Evolutionary conservation across 1,140 invertebrate genomes (phyloP).

Genomic region (Scylla paramamosain): DNA sequence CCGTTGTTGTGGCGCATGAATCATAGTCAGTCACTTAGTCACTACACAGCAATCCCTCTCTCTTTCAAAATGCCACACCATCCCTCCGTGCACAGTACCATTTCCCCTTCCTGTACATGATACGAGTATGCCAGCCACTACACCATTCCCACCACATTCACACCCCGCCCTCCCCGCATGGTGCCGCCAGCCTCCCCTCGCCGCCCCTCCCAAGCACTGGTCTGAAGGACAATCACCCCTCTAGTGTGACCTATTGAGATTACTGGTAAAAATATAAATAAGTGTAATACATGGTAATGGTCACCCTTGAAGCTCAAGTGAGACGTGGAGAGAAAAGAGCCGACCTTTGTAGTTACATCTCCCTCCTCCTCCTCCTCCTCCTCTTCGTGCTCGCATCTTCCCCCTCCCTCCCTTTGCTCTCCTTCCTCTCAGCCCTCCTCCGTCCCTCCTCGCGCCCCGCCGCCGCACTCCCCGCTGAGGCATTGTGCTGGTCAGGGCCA

Average conservation of each 20-base stretch:
- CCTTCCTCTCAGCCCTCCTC: not conserved
- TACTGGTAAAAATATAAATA: conserved; percentile 1
- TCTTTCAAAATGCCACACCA: not conserved
- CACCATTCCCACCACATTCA: not conserved
- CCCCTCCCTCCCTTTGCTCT: not conserved
- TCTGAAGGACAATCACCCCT: not conserved
- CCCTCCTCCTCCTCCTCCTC: not conserved
- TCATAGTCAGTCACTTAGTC: too few relatives aligned
- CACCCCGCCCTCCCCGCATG: not conserved
- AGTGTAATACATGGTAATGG: conserved; percentile 31
- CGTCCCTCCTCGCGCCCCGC: not conserved
- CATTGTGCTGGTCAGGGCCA: conserved; percentile 43
- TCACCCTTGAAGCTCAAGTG: conserved; percentile 27
- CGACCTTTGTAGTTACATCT: not conserved
- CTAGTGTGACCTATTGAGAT: not conserved
- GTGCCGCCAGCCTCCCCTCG: not conserved
- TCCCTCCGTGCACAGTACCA: not conserved
- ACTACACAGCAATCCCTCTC: not conserved
- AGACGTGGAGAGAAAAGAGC: conserved; percentile 1
- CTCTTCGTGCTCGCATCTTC: not conserved
- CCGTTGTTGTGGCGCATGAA: not conserved
- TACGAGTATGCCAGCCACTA: not conserved
- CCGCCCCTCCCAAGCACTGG: not conserved
- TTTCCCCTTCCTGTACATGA: not conserved
- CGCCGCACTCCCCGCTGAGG: conserved; percentile 30